Evolutionary conservation across 1,140 invertebrate genomes (phyloP).

Genomic region (Drosophila elegans): DNA sequence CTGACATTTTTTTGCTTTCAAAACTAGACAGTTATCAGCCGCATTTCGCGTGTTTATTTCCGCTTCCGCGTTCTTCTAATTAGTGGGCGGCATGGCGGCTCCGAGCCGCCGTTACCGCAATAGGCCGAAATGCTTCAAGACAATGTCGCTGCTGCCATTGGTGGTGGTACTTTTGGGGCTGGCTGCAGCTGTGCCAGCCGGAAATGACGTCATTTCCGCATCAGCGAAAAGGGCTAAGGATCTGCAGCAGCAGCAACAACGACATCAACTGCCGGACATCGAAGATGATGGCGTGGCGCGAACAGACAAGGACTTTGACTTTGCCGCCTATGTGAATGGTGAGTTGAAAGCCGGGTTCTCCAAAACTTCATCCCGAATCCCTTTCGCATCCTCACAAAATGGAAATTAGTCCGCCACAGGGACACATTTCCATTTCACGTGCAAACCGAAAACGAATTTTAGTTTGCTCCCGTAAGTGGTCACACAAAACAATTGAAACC

Average conservation of each 20-base stretch:
- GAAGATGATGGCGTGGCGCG: slow-evolving; percentile 23
- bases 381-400: slow-evolving; percentile 13
- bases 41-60: slow-evolving; percentile 13
- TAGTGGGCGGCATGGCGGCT: slow-evolving; percentile 34
- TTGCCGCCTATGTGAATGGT: slow-evolving; percentile 64
- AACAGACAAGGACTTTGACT: slow-evolving; percentile 48
- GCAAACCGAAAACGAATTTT: slow-evolving; percentile 19
- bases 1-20: too few relatives aligned
- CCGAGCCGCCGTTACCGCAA: slow-evolving; percentile 10
- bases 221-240: slow-evolving; percentile 17
- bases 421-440: background rate
- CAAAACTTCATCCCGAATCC: slow-evolving; percentile 1
- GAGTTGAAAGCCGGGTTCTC: slow-evolving; percentile 10
- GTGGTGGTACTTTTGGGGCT: slow-evolving; percentile 13
- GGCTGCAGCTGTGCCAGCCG: slow-evolving; percentile 23
- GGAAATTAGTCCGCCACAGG: slow-evolving; percentile 20
- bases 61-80: slow-evolving; percentile 44
- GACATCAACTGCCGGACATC: slow-evolving; percentile 17
- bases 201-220: slow-evolving; percentile 70
- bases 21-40: slow-evolving; percentile 11
- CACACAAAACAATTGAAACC: slow-evolving; percentile 21
- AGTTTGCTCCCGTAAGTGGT: slow-evolving; percentile 15
- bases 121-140: slow-evolving; percentile 19
- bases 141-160: slow-evolving; percentile 23
- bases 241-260: slow-evolving; percentile 11